Conservation (phyloP, 2,888 invertebrate species). For the Lamproptera curius region DNA sequence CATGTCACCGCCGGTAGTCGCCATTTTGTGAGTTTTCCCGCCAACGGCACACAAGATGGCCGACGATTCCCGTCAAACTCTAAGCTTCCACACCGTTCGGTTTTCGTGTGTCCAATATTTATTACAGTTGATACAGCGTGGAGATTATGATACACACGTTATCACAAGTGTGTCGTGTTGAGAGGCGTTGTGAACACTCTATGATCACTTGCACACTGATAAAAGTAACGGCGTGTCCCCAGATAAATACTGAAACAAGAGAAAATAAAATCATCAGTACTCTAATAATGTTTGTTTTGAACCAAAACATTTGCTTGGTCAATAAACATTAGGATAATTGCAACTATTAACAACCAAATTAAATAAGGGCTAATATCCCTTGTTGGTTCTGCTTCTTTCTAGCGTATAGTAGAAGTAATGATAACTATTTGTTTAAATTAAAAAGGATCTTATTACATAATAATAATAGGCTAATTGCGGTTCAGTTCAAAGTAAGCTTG, state of each 20-base stretch:
- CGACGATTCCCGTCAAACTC: not conserved
- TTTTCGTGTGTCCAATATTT: no score
- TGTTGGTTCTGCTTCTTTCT: no score
- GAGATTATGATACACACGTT: conserved; percentile 3
- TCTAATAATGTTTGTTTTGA: conserved; percentile 21
- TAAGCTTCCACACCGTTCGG: not conserved
- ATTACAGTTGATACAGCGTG: not conserved
- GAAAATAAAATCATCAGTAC: conserved; percentile 32
- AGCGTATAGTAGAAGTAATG: not conserved
- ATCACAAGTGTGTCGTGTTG: conserved; percentile 17
- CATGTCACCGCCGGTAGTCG: conserved; percentile 87
- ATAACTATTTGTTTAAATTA: not conserved
- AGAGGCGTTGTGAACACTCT: conserved; percentile 20
- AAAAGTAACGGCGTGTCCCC: conserved; percentile 57
- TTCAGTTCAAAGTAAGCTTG: not conserved
- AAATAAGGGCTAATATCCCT: not conserved
- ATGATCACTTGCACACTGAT: conserved; percentile 52
- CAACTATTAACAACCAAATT: not conserved
- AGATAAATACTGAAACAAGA: conserved; percentile 61
- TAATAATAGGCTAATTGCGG: conserved; percentile 2
- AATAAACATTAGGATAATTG: conserved; percentile 14
- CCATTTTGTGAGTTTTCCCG: conserved; percentile 74
- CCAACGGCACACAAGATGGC: conserved; percentile 26
- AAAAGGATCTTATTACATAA: not conserved
- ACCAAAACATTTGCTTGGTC: conserved; percentile 1